A percentile compares a stretch with the other conserved stretches of the same genome.
Conservation (phyloP, 2,113 vertebrate species). For the Dipodomys ordii region DNA sequence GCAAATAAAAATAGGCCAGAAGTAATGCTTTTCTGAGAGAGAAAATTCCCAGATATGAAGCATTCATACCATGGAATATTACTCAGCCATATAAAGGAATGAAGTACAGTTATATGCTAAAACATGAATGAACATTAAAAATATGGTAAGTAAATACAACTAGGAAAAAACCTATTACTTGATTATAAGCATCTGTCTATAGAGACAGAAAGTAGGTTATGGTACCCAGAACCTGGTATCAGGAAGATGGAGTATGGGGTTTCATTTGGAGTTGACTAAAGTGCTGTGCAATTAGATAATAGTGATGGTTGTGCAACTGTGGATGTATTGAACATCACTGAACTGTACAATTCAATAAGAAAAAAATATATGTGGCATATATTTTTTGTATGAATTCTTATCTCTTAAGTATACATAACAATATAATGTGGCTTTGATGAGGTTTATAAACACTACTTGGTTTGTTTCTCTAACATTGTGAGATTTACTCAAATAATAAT, state of each 20-base stretch:
- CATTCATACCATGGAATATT: neutral
- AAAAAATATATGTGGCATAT: neutral
- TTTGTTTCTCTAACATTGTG: neutral
- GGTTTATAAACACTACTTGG: neutral
- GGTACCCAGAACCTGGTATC: neutral
- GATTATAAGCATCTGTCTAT: neutral
- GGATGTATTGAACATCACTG: neutral
- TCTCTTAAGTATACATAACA: neutral
- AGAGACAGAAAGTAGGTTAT: neutral
- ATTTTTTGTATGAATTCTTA: neutral
- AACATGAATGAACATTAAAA: neutral
- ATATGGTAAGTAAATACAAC: neutral
- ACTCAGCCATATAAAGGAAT: slow-evolving; percentile 45
- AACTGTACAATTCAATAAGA: neutral
- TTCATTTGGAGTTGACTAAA: neutral
- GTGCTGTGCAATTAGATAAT: neutral
- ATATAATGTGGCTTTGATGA: neutral
- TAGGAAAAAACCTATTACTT: neutral
- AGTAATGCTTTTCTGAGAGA: neutral
- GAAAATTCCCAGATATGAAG: neutral
- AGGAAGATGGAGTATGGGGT: neutral
- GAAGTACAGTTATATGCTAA: neutral
- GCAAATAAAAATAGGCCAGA: neutral
- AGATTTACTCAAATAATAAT: slow-evolving; percentile 40
- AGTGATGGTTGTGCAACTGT: neutral